Evolutionary conservation across 2,113 vertebrate genomes (phyloP), one percentile per base, ranked within the genome.

Genomic region (Natator depressus): DNA sequence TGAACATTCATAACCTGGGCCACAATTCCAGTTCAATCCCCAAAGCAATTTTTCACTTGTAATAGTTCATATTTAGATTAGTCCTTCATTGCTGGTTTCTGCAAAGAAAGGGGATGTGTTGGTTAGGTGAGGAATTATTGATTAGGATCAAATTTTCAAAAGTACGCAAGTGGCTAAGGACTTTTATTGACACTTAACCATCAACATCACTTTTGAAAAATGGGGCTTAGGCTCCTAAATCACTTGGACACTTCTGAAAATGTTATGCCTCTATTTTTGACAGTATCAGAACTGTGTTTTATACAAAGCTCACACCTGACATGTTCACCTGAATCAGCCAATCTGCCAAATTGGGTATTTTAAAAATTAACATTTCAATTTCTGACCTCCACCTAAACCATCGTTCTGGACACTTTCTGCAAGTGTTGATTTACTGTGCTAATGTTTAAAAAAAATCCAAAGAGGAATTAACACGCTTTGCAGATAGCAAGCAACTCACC

Each of bases 1-100:
- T 97, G 96, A 96, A 95, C 80, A 95, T 96, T 93, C 85, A 84
- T 93, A 94, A 82, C 9, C 94, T 29, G 94, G 65, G 88, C 91
- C 88, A 85, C 95, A 93, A 96, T 97, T 96, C 87, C 89, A 91
- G 95, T 95, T 94, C 88, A 87, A 96, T 93, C 96, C 97, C 94
- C 79, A 88, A 95, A 97, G 96, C 96, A 96, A 95, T 93, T 95
- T 96, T 93, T 97, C 96, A 96, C 95, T 94, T 93, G 95, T 97
- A 97, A 96, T 97, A 96, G 93, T 69, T 93, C 93, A 87, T 97
- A 96, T 97, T 97, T 97, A 97, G 95, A 96, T 97, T 96, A 97
- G 95, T 97, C 93, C 94, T 94, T 94, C 92, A 97, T 97, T 97
- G 96, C 96, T 97, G 0, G 8, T 85, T 91, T 93, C 96, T 92